Conservation (phyloP, 64 coral and sea anemone species). For the Stichodactyla mertensii region DNA sequence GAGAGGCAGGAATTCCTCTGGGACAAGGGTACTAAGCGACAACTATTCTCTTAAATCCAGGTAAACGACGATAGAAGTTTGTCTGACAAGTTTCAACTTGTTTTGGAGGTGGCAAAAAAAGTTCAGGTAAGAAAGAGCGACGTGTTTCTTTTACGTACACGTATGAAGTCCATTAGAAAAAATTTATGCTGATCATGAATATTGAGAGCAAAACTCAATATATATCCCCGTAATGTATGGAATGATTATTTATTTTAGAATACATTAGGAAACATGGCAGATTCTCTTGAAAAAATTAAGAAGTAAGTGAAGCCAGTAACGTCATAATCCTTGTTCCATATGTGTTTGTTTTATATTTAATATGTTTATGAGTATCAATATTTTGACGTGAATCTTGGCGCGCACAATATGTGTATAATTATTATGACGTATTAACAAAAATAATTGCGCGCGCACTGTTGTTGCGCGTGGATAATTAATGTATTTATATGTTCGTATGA, state of each 20-base stretch:
- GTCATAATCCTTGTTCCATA: too few species aligned
- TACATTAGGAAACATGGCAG: slow-evolving; percentile 72
- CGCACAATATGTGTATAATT: not conserved
- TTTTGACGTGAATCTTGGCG: not conserved
- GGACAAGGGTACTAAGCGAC: not conserved
- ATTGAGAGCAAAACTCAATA: too few species aligned
- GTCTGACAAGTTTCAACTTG: slow-evolving; percentile 93
- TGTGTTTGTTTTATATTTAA: too few species aligned
- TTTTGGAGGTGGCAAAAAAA: slow-evolving; percentile 89
- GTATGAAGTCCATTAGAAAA: too few species aligned
- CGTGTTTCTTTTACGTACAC: too few species aligned
- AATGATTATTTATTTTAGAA: slow-evolving; percentile 35
- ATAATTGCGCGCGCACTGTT: too few species aligned
- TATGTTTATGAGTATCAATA: not conserved
- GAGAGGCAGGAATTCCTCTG: not conserved
- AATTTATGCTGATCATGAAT: too few species aligned
- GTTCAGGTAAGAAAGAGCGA: slow-evolving; percentile 51
- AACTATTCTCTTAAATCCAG: not conserved
- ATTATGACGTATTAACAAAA: too few species aligned
- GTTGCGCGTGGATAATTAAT: not conserved
- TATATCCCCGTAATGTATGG: not conserved
- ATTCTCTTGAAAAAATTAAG: slow-evolving; percentile 77
- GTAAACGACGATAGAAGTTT: slow-evolving; percentile 69
- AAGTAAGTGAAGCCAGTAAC: slow-evolving; percentile 45
- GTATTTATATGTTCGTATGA: not conserved